These are phyloP conservation scores for Bursaphelenchus mucronatus DNA, from an alignment of 1,140 invertebrate species.

Conservation along the genomic window DNA sequence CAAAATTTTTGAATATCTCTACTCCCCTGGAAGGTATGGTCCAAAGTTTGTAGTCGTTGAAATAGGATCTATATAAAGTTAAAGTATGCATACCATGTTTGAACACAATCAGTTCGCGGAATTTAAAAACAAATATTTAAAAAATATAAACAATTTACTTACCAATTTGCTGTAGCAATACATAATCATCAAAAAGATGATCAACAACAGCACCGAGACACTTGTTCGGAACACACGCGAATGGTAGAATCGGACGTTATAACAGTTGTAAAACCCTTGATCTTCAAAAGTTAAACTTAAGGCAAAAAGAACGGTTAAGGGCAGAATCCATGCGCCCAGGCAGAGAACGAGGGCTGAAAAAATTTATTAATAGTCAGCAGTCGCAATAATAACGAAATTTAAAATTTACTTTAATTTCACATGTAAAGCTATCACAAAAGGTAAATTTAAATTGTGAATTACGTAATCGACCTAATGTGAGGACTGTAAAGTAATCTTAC, in stretches of 20 bases:
- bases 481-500: neutral
- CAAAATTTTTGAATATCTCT: no score
- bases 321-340: conserved; percentile 33
- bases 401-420: neutral
- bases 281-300: conserved; percentile 26
- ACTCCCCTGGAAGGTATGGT: no score
- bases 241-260: conserved; percentile 43
- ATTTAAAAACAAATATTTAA: neutral
- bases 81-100: no score
- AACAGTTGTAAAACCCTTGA: conserved; percentile 44
- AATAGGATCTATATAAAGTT: no score
- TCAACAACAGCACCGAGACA: conserved; percentile 37
- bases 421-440: no score
- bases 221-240: conserved; percentile 34
- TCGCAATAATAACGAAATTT: neutral
- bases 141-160: conserved; percentile 1
- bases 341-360: conserved; percentile 27
- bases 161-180: conserved; percentile 39
- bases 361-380: neutral
- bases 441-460: no score
- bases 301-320: conserved; percentile 26
- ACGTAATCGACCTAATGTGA: no score
- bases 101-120: no score
- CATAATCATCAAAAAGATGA: conserved; percentile 43
- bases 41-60: no score